Conservation (phyloP, 2,797 vertebrate species). For the Clarias pachynema region DNA sequence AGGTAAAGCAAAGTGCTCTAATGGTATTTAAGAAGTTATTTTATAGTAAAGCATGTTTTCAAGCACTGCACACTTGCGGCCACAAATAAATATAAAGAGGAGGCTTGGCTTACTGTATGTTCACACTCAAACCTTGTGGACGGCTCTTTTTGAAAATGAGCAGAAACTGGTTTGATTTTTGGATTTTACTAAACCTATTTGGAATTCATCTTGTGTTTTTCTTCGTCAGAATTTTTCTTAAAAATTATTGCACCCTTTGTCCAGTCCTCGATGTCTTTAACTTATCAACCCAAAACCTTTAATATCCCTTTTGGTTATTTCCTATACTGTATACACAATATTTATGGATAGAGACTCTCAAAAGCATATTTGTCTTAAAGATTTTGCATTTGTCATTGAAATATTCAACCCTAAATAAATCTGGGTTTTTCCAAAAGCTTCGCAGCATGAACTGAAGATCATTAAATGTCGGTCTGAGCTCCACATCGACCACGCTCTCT, state of each 20-base stretch:
- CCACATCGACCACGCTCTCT: not conserved
- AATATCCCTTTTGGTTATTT: not conserved
- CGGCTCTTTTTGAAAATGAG: not conserved
- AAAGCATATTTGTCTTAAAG: not conserved
- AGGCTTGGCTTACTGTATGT: not conserved
- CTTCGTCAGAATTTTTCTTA: not conserved
- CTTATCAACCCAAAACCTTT: not conserved
- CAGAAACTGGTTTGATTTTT: not conserved
- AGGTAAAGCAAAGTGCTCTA: not conserved
- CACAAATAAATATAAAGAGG: not conserved
- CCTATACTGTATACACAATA: not conserved
- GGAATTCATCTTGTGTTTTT: not conserved
- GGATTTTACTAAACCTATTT: not conserved
- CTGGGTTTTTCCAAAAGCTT: not conserved
- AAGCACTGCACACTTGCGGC: not conserved
- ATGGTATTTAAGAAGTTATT: not conserved
- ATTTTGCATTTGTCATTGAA: not conserved
- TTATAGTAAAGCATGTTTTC: no score
- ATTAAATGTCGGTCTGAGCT: not conserved
- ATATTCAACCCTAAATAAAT: not conserved
- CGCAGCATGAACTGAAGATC: not conserved
- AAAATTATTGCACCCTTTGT: not conserved
- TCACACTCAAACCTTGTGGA: not conserved
- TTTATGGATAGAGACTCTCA: not conserved
- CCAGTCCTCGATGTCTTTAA: not conserved